Evolutionary conservation across 2,888 invertebrate genomes (phyloP).

Genomic region (Apotomis betuletana): DNA sequence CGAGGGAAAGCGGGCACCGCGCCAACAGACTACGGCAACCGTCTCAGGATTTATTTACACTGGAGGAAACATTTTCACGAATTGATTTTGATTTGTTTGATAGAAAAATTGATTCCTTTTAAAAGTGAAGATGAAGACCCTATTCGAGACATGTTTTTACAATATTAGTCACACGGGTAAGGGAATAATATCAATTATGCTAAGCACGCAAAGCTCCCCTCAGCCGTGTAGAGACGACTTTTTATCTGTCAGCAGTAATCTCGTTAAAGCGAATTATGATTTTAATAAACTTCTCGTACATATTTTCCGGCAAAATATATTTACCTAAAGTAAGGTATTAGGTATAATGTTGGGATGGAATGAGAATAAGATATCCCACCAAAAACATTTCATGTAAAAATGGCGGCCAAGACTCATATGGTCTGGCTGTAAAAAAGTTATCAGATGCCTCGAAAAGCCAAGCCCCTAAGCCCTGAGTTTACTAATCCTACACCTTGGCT

Average conservation of each 20-base stretch:
- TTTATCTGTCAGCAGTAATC: constrained; percentile 19
- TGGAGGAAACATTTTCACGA: constrained; percentile 60
- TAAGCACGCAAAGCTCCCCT: constrained; percentile 56
- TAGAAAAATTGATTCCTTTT: constrained; percentile 37
- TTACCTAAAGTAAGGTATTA: neutral
- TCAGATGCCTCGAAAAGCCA: too few relatives aligned
- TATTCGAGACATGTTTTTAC: constrained; percentile 49
- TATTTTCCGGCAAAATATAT: neutral
- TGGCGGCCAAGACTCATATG: too few relatives aligned
- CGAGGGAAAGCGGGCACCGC: constrained; percentile 72
- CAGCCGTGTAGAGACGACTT: constrained; percentile 50
- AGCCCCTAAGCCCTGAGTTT: too few relatives aligned
- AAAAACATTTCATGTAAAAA: too few relatives aligned
- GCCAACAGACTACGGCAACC: constrained; percentile 62
- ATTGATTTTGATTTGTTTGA: constrained; percentile 26
- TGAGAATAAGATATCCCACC: too few relatives aligned
- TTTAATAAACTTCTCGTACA: constrained; percentile 1
- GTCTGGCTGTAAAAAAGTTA: too few relatives aligned
- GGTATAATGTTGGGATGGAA: too few relatives aligned
- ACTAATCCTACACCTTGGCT: too few relatives aligned
- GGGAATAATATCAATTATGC: constrained; percentile 62
- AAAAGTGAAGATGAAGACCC: constrained; percentile 12
- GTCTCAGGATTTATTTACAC: constrained; percentile 63
- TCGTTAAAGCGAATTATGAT: constrained; percentile 9
- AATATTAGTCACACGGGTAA: constrained; percentile 48